Percentiles rank a stretch among this genome's conserved stretches.
Conservation (phyloP, 2,888 invertebrate genomes). For the Dendrolimus houi region DNA sequence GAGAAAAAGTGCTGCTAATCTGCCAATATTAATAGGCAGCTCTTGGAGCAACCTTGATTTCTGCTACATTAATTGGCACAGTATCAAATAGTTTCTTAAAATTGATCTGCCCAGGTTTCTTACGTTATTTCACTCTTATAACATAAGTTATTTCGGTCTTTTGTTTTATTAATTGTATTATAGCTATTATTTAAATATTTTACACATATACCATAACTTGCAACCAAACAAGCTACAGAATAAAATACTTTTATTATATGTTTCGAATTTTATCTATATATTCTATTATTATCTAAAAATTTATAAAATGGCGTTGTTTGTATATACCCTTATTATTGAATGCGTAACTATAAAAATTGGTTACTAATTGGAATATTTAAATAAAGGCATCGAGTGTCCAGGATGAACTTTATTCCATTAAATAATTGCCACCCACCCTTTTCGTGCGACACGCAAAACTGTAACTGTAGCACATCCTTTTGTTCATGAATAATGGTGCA, state of each 20-base stretch:
- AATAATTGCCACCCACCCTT: slow-evolving; percentile 42
- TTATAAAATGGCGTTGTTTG: too few relatives aligned
- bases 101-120: neutral
- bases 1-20: slow-evolving; percentile 27
- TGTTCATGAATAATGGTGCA: slow-evolving; percentile 59
- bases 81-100: neutral
- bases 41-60: neutral
- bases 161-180: too few relatives aligned
- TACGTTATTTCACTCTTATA: neutral
- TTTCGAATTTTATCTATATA: too few relatives aligned
- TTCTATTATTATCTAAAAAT: too few relatives aligned
- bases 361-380: neutral
- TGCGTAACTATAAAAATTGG: neutral
- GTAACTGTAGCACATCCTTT: slow-evolving; percentile 51
- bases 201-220: too few relatives aligned
- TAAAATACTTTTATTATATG: too few relatives aligned
- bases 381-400: neutral
- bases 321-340: too few relatives aligned
- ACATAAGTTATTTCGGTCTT: too few relatives aligned
- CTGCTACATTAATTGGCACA: neutral
- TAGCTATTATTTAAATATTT: too few relatives aligned
- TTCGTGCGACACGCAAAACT: slow-evolving; percentile 55
- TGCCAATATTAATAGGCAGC: neutral
- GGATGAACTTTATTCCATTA: slow-evolving; percentile 13
- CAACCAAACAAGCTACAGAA: too few relatives aligned